A percentile compares a stretch with the other conserved stretches of the same genome.
Conservation (phyloP, 2,113 vertebrate species). For the Aramus guarauna region DNA sequence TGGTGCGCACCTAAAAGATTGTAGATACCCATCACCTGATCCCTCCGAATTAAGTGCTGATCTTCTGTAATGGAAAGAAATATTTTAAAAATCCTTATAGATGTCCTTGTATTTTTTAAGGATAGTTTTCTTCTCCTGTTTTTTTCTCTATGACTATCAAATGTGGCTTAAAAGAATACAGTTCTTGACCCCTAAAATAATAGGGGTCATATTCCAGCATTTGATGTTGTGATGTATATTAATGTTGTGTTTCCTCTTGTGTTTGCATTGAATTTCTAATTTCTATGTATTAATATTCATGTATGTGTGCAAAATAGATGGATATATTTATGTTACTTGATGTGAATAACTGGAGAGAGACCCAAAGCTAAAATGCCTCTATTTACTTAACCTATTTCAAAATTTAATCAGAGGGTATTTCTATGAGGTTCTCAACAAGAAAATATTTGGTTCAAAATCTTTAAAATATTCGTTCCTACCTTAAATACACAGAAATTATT, state of each 20-base stretch:
- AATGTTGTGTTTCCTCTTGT: conserved; percentile 1
- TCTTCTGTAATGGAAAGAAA: background rate
- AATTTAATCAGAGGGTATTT: background rate
- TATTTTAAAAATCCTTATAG: background rate
- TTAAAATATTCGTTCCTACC: background rate
- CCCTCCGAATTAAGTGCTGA: background rate
- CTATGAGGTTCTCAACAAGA: background rate
- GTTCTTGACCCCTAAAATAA: conserved; percentile 19
- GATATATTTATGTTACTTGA: background rate
- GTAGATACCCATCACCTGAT: background rate
- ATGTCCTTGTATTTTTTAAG: background rate
- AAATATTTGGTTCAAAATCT: background rate
- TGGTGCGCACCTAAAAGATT: background rate
- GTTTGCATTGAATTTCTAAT: conserved; percentile 45
- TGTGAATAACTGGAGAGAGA: background rate
- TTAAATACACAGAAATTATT: background rate
- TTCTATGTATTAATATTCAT: conserved; percentile 23
- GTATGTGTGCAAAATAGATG: conserved; percentile 1
- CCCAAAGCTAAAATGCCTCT: background rate
- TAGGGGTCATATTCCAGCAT: background rate
- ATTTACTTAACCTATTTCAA: background rate
- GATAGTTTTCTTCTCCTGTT: background rate
- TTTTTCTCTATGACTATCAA: background rate
- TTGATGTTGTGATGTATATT: conserved; percentile 27
- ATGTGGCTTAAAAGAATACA: background rate